phyloP scores from a whole-genome alignment of 1,140 invertebrate species.

The Trissolcus basalis region DNA sequence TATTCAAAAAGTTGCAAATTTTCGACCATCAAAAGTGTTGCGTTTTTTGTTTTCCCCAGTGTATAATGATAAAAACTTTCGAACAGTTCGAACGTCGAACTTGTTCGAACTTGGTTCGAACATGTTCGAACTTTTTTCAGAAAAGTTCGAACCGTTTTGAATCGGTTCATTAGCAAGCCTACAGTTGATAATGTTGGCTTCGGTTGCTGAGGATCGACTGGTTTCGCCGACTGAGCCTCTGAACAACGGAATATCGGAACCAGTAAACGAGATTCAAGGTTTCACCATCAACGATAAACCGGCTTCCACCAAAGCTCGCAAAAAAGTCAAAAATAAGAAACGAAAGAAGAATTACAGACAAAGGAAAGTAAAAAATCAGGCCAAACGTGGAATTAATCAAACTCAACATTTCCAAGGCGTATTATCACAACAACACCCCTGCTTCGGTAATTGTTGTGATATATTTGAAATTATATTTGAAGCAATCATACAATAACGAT shows the following conservation, averaged over 20 bases:
- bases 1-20: no score
- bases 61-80: no score
- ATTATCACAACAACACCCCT: slow-evolving; percentile 65
- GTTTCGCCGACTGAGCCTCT: slow-evolving; percentile 67
- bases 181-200: slow-evolving; percentile 79
- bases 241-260: slow-evolving; percentile 78
- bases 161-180: no score
- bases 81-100: no score
- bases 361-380: slow-evolving; percentile 47
- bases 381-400: slow-evolving; percentile 68
- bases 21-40: no score
- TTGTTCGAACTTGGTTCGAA: no score
- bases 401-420: slow-evolving; percentile 73
- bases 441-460: slow-evolving; percentile 17
- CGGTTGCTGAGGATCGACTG: slow-evolving; percentile 54
- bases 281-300: slow-evolving; percentile 35
- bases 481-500: no score
- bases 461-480: no score
- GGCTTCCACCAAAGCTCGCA: slow-evolving; percentile 62
- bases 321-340: slow-evolving; percentile 79
- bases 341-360: slow-evolving; percentile 70
- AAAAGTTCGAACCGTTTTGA: no score
- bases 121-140: no score
- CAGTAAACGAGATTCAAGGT: not conserved
- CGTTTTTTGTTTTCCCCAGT: no score